Base-by-base conservation (phyloP, 92 coral and sea anemone species). In the Porites rus region DNA sequence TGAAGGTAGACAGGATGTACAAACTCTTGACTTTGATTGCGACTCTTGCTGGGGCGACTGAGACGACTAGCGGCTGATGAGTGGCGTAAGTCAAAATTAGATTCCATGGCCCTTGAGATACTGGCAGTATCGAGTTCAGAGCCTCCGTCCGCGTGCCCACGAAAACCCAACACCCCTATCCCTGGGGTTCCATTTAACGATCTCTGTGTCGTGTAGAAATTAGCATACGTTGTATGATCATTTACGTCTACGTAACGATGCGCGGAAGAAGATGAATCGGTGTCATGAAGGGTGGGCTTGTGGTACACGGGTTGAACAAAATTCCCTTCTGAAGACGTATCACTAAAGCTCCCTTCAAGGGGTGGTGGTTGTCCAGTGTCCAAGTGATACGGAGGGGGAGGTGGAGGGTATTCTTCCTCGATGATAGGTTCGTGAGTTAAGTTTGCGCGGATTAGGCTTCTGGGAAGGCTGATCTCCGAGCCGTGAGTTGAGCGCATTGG, bases 101-200 rank as follows among this genome's bases (percentile, higher is more conserved):
- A 94, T 12, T 84, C 85, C 18, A 87, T 72, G 8, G 91, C 88
- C 38, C 85, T 72, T 17, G 96, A 90, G 51, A 94, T 83, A 61
- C 96, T 92, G 11, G 98, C 71, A 28, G 91, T 93, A 78, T 94
- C 98, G 19, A 94, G 92, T 72, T 94, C 98, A 11, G 98, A 94
- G 21, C 98, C 96, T 8, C 98, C 98, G 72, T 94, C 98, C 1
- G 98, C 98, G 53, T 92, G 96, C 3, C 98, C 98, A 16, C 98
- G 91, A 86, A 88, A 87, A 24, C 96, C 96, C 78, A 94, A 78
- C 38, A 75, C 76, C 51, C 87, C 91, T 7, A 86, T 84, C 21
- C 94, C 96, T 1, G 98, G 96, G 3, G 98, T 94, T 12, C 93
- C 96, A 54, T 85, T 93, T 31, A 87, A 59, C 8, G 96, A 92